These are phyloP conservation scores for Magallana gigas DNA, from an alignment of 1,140 invertebrate species.

Conservation along the genomic window DNA sequence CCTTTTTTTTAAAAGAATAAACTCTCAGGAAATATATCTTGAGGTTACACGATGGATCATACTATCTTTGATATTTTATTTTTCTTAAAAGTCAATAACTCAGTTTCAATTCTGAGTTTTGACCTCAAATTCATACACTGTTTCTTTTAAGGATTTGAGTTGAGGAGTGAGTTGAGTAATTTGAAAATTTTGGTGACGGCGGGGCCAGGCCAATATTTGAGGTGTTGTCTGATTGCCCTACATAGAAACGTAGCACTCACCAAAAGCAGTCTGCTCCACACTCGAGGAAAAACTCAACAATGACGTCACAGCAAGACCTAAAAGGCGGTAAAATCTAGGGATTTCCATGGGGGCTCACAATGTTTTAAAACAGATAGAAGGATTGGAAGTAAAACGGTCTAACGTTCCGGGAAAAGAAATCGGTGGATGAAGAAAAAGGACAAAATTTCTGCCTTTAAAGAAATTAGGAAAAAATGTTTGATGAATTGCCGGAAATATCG, in stretches of 20 bases:
- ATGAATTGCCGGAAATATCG: neutral
- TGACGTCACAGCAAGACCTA: neutral
- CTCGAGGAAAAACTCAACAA: neutral
- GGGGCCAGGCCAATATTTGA: too few species aligned
- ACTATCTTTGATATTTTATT: too few species aligned
- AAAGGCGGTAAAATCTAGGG: neutral
- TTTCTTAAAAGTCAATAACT: too few species aligned
- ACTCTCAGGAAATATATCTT: too few species aligned
- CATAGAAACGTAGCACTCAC: neutral
- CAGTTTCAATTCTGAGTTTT: too few species aligned
- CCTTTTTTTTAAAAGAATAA: too few species aligned
- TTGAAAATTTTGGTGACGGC: too few species aligned
- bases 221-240: too few species aligned
- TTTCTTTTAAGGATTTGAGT: too few species aligned
- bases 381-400: neutral
- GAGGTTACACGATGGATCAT: too few species aligned
- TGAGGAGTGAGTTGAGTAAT: too few species aligned
- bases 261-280: neutral
- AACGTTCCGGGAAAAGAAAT: neutral
- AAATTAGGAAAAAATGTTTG: neutral
- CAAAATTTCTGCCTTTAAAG: neutral
- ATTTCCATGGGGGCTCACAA: neutral
- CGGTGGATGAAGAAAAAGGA: neutral
- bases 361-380: neutral
- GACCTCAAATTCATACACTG: too few species aligned